A percentile compares a stretch with the other conserved stretches of the same genome.
Conservation (phyloP, 2,113 vertebrate species). For the Phoxinus phoxinus region DNA sequence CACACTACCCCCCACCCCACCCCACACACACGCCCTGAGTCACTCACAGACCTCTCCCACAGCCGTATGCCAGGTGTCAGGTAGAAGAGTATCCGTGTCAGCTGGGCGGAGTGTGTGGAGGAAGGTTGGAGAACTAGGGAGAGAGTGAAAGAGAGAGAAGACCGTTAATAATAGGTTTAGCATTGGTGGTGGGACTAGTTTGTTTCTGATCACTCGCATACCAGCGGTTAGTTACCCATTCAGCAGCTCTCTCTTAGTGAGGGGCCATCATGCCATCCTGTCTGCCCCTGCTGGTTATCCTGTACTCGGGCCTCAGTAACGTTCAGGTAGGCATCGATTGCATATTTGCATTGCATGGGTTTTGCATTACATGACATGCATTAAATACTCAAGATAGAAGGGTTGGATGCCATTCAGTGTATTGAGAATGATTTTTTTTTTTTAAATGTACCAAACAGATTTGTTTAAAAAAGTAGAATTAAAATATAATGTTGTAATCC, state of each 20-base stretch:
- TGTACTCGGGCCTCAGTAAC: conserved; percentile 55
- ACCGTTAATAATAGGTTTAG: conserved; percentile 70
- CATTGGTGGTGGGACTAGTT: conserved; percentile 57
- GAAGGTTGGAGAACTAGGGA: conserved; percentile 36
- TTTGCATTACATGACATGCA: not conserved
- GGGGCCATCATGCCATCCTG: conserved; percentile 68
- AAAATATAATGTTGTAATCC: not conserved
- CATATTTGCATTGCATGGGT: conserved; percentile 8
- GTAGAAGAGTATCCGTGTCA: conserved; percentile 61
- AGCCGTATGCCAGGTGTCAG: conserved; percentile 83
- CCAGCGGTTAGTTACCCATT: not conserved
- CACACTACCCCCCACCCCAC: not conserved
- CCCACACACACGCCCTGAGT: not conserved
- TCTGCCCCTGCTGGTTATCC: conserved; percentile 60
- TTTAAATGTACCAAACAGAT: not conserved
- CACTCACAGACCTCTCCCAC: conserved; percentile 46
- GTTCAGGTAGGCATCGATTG: conserved; percentile 69
- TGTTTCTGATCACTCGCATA: conserved; percentile 26
- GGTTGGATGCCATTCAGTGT: not conserved
- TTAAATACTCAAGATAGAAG: not conserved
- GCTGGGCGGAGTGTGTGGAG: conserved; percentile 50
- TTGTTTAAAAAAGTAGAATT: not conserved
- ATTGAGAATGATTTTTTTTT: too few species aligned
- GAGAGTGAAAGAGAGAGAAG: conserved; percentile 71
- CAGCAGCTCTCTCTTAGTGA: conserved; percentile 9